These are phyloP conservation scores for Carcharodon carcharias DNA, from an alignment of 2,797 vertebrate genomes.

Conservation along the genomic window DNA sequence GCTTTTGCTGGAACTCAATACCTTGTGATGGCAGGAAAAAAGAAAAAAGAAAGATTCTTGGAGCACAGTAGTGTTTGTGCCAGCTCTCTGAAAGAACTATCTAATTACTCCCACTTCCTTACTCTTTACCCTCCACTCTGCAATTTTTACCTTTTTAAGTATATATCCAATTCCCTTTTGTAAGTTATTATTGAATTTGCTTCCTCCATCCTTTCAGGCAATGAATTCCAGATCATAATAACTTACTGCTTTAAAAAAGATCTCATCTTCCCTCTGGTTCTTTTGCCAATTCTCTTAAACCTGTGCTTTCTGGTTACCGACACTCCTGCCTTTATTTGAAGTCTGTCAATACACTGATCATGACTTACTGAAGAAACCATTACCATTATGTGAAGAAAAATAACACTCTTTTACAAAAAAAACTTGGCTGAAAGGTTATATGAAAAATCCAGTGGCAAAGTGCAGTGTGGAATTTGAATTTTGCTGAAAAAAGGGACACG, in stretches of 20 bases:
- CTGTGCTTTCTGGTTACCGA: neutral
- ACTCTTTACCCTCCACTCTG: neutral
- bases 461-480: no score
- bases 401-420: neutral
- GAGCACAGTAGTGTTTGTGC: neutral
- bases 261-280: neutral
- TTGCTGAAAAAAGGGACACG: no score
- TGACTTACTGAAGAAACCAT: neutral
- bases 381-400: neutral
- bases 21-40: neutral
- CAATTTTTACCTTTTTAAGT: neutral
- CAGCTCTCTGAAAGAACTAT: neutral
- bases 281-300: neutral
- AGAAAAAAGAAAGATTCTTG: neutral
- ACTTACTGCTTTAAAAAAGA: neutral
- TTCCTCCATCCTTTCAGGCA: neutral
- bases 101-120: neutral
- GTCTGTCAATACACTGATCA: neutral
- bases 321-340: neutral
- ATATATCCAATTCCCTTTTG: neutral
- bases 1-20: constrained; percentile 16
- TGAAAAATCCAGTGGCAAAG: neutral
- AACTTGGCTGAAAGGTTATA: neutral
- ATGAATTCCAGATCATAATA: neutral
- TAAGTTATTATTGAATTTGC: neutral